Evolutionary conservation across 2,797 vertebrate species (phyloP), one percentile per base, ranked within the genome.

Genomic region (Enteromius treurensis): DNA sequence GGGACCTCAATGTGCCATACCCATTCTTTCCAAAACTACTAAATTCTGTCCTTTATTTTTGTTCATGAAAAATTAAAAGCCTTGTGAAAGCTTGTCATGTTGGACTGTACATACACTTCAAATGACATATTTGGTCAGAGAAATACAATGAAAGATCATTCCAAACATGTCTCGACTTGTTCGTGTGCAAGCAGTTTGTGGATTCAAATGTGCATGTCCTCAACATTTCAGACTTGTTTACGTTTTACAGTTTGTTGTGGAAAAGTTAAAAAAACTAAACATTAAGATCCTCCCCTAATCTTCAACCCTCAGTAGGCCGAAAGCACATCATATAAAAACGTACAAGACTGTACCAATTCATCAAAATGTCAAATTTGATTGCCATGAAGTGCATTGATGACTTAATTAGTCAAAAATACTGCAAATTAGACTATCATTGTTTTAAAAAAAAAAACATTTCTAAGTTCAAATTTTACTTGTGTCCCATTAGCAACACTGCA

Each of bases 51-150:
- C 77, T 80, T 68, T 85, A 62, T 84, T 86, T 86, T 75, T 87
- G 55, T 80, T 87, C 64, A 40, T 80, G 32, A 79, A 80, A 74
- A 71, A 75, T 80, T 42, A 67, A 80, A 83, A 71, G 89, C 87
- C 89, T 90, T 93, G 91, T 90, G 76, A 87, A 91, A 91, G 91
- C 91, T 83, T 83, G 88, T 92, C 92, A 92, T 93, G 92, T 94
- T 86, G 86, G 81, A 91, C 88, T 96, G 95, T 96, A 96, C 94
- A 95, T 96, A 95, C 91, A 91, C 88, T 93, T 93, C 91, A 93
- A 92, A 93, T 94, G 90, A 96, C 68, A 90, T 95, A 93, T 94
- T 94, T 89, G 91, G 79, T 86, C 65, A 86, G 45, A 86, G 77
- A 89, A 88, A 90, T 87, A 89, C 83, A 91, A 83, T 67, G 82